Evolutionary conservation across 2,797 vertebrate genomes (phyloP), one percentile per base, ranked within the genome.

Genomic region (Discoglossus pictus): DNA sequence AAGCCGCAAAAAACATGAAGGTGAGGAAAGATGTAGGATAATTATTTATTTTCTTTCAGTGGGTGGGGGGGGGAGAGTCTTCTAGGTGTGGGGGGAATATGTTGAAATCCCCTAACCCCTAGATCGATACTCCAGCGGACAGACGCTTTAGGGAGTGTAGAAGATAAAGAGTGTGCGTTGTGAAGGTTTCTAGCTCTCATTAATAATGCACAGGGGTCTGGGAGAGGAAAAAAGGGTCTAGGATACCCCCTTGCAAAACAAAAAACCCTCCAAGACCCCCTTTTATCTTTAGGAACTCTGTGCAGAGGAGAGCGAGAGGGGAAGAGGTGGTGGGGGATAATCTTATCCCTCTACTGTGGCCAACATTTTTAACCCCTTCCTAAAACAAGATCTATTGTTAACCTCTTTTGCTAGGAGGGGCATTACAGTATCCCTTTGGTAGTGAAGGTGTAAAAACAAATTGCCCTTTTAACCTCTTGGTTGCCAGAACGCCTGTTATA

Each of bases 121-220:
- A 7, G 52, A 71, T 64, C 68, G 53, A 64, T 65, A 64, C 15
- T 24, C 43, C 61, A 65, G 52, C 61, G 46, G 68, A 38, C 61
- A 23, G 44, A 21, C 53, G 68, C 68, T 58, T 59, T 59, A 71
- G 61, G 68, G 68, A 65, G 68, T 25, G 21, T 12, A n/a, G 52
- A 51, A 65, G 61, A 59, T 71, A 64, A 65, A 64, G 44, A 39
- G 44, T 15, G 46, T 13, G 9, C 17, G 38, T 38, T 71, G 59
- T 59, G 62, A 59, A 56, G 61, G 53, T 58, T 1, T 80, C 75
- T 63, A 43, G 13, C 9, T 50, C 72, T 59, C 46, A 71, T 64
- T n/a, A 71, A 71, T 64, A 59, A 71, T 71, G 52, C 39, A 71
- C 20, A 43, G 38, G 68, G 68, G 68, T 71, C 61, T 71, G 68